A percentile compares a stretch with the other conserved stretches of the same genome.
phyloP scores from a whole-genome alignment of 2,797 vertebrate genomes.

The Synaphobranchus kaupii region DNA sequence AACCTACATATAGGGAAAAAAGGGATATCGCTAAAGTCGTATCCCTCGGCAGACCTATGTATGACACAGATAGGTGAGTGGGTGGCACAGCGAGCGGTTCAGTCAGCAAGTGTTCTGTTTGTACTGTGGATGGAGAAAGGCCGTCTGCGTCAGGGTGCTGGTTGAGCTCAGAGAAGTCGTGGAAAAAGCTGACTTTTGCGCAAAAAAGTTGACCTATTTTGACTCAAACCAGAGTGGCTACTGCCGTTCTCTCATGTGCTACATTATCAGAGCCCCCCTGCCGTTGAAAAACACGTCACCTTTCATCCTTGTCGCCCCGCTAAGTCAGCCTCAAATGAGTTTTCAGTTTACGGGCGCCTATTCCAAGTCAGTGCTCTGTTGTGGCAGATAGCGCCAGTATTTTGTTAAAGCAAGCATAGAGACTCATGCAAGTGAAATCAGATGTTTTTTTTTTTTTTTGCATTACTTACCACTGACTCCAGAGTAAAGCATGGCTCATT shows the following conservation, averaged over 20 bases:
- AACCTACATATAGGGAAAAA: slow-evolving; percentile 32
- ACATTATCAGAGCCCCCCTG: not conserved
- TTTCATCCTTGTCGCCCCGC: not conserved
- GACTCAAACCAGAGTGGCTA: not conserved
- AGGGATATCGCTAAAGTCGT: slow-evolving; percentile 35
- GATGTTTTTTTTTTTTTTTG: slow-evolving; percentile 64
- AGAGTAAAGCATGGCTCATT: slow-evolving; percentile 63
- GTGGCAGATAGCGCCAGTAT: slow-evolving; percentile 52
- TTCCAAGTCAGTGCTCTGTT: slow-evolving; percentile 55
- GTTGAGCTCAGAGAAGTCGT: not conserved
- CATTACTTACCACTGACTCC: slow-evolving; percentile 63
- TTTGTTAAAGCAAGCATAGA: slow-evolving; percentile 51
- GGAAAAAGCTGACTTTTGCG: not conserved
- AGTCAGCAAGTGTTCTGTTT: not conserved
- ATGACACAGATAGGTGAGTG: not conserved
- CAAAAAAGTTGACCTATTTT: not conserved
- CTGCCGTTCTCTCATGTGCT: not conserved
- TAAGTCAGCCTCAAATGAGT: slow-evolving; percentile 50
- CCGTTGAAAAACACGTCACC: not conserved
- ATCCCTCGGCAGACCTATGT: slow-evolving; percentile 27
- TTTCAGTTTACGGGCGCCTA: slow-evolving; percentile 55
- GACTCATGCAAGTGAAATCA: slow-evolving; percentile 72
- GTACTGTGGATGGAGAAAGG: not conserved
- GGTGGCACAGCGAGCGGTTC: not conserved
- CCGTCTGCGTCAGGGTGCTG: not conserved